Evolutionary conservation across 2,797 vertebrate genomes (phyloP), one percentile per base, ranked within the genome.

Genomic region (Picus viridis): DNA sequence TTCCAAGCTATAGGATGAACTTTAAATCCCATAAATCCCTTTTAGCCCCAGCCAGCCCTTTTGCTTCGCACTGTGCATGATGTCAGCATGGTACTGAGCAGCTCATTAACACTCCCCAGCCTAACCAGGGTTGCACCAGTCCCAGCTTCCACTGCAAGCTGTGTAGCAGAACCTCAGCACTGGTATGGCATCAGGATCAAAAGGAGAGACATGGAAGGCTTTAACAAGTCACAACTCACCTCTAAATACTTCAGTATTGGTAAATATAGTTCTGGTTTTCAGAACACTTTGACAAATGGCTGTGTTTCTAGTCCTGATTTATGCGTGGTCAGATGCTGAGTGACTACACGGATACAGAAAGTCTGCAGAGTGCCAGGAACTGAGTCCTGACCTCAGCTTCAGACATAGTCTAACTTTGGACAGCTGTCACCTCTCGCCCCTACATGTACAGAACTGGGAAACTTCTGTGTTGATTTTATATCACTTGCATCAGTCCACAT

Each of bases 341-440:
- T 49, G 41, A 83, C 29, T 36, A 75, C 59, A 70, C 4, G 54
- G 53, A 76, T 26, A 81, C 34, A 84, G 16, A 61, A 87, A 57
- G 51, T 36, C 65, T 80, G 47, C 16, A 24, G 23, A 30, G 45
- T 16, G 8, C 24, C 58, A 65, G 32, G 22, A 74, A 71, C 3
- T 80, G 41, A 79, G 54, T 57, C 41, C 41, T 79, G 61, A 67
- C 53, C 51, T 92, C 83, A 76, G 54, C 18, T 88, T 68, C 58
- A 27, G 53, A 54, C 24, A 53, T 12, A 26, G 23, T 26, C 26
- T 54, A 26, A 27, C 15, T 90, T 68, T 62, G 58, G 32, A 73
- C 30, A 59, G 62, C 39, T 5, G 56, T 79, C 16, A 3, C 22
- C 49, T 8, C 10, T 83, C 63, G 45, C 70, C 89, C 53, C 3